Conservation (phyloP, 2,113 vertebrate genomes). For the Brevimyrus niger region DNA sequence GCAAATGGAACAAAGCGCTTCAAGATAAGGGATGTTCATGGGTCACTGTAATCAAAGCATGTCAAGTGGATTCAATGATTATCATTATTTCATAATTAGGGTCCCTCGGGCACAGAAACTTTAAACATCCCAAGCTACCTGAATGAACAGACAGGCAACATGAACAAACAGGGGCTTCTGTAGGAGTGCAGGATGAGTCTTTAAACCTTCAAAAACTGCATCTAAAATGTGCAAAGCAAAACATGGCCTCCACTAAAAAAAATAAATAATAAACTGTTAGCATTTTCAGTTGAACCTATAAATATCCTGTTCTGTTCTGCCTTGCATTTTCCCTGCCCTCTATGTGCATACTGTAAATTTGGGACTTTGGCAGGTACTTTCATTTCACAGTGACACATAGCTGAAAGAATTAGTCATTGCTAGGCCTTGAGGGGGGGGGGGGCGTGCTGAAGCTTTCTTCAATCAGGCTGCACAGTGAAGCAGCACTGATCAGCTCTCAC, state of each 20-base stretch:
- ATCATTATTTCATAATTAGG: background rate
- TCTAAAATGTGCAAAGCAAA: background rate
- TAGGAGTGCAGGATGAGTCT: background rate
- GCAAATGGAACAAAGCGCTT: background rate
- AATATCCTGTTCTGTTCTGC: background rate
- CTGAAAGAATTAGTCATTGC: background rate
- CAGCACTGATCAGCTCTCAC: background rate
- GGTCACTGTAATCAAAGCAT: background rate
- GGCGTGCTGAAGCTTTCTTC: background rate
- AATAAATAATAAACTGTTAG: background rate
- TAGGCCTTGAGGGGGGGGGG: background rate
- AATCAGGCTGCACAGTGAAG: background rate
- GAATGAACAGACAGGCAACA: background rate
- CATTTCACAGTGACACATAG: background rate
- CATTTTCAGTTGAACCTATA: background rate
- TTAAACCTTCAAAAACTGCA: background rate
- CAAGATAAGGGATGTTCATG: background rate
- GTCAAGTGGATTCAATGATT: background rate
- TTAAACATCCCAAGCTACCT: background rate
- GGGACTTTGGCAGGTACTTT: background rate
- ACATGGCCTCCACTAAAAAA: background rate
- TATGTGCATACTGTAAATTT: conserved; percentile 1
- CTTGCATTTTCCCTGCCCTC: background rate
- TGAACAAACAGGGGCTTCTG: background rate
- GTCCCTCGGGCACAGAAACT: background rate